Conservation (phyloP, 2,888 invertebrate genomes). For the Agrotis exclamationis region DNA sequence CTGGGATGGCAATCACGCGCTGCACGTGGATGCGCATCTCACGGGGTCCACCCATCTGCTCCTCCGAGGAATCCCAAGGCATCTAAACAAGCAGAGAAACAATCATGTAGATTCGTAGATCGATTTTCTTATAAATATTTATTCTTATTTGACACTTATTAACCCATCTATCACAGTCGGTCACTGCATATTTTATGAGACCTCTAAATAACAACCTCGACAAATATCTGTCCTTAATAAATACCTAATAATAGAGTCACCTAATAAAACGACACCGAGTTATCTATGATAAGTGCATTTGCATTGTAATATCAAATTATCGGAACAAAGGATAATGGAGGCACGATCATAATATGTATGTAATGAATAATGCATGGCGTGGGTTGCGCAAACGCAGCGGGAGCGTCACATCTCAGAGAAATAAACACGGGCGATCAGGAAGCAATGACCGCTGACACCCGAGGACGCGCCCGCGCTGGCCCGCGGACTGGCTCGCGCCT, state of each 20-base stretch:
- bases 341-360: conserved; percentile 66
- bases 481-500: conserved; percentile 26
- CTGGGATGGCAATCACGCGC: conserved; percentile 87
- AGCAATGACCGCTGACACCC: conserved; percentile 85
- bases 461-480: conserved; percentile 69
- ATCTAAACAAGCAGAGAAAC: conserved; percentile 73
- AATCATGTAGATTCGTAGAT: conserved; percentile 7
- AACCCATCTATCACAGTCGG: conserved; percentile 30
- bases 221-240: conserved; percentile 27
- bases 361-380: conserved; percentile 82
- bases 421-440: conserved; percentile 79
- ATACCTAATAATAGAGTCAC: conserved; percentile 32
- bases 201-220: conserved; percentile 45
- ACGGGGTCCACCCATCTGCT: conserved; percentile 83
- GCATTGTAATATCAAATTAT: conserved; percentile 73
- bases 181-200: conserved; percentile 52
- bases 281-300: conserved; percentile 70
- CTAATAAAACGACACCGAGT: conserved; percentile 64
- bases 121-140: conserved; percentile 24
- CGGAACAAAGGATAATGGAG: conserved; percentile 82
- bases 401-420: conserved; percentile 68
- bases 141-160: conserved; percentile 27
- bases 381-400: conserved; percentile 79
- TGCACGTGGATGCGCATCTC: conserved; percentile 90
- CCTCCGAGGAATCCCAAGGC: conserved; percentile 89